These are phyloP conservation scores for Melanogrammus aeglefinus DNA, from an alignment of 2,797 vertebrate genomes.

Conservation along the genomic window DNA sequence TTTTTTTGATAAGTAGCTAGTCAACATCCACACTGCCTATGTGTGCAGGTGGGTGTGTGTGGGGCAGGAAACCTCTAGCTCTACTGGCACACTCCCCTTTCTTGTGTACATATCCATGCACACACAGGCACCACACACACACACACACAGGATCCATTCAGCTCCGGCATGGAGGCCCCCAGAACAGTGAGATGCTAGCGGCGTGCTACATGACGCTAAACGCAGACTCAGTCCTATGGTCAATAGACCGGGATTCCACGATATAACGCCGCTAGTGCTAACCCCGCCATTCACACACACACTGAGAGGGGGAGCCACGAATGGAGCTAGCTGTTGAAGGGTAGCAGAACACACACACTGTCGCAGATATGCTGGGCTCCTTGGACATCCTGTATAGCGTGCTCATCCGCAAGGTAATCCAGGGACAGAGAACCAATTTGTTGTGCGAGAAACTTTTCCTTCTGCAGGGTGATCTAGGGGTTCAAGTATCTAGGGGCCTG, in stretches of 20 bases:
- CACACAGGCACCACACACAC: conserved; percentile 22
- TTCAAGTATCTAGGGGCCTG: not conserved
- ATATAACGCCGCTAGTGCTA: conserved; percentile 56
- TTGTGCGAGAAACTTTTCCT: not conserved
- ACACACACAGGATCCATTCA: conserved; percentile 54
- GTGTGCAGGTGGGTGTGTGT: conserved; percentile 18
- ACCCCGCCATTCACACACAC: conserved; percentile 27
- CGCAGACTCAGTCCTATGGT: conserved; percentile 64
- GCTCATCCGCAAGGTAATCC: conserved; percentile 75
- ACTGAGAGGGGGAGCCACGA: conserved; percentile 21
- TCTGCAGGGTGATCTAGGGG: not conserved
- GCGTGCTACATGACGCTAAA: conserved; percentile 54
- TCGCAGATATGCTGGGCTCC: conserved; percentile 72
- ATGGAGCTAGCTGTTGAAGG: conserved; percentile 46
- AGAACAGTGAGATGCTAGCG: conserved; percentile 63
- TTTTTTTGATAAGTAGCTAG: not conserved
- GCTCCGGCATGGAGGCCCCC: conserved; percentile 61
- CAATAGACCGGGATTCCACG: conserved; percentile 60
- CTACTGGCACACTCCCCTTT: conserved; percentile 72
- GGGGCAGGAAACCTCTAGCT: conserved; percentile 68
- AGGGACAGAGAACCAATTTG: not conserved
- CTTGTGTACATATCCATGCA: conserved; percentile 30
- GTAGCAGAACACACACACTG: conserved; percentile 37
- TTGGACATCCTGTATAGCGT: conserved; percentile 75
- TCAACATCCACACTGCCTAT: not conserved